These are phyloP conservation scores for Paramuricea clavata DNA, from an alignment of 92 coral and sea anemone genomes.

Conservation along the genomic window DNA sequence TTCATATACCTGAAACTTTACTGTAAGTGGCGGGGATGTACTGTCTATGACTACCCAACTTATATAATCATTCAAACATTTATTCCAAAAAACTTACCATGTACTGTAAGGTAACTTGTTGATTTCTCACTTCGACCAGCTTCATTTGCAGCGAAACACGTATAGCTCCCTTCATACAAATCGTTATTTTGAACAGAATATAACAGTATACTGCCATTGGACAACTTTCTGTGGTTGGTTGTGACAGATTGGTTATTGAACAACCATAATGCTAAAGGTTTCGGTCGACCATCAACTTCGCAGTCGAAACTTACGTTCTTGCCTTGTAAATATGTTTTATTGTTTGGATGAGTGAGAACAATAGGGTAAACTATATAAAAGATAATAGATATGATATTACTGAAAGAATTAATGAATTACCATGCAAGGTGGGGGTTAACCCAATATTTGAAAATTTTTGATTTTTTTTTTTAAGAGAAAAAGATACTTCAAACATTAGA, in stretches of 20 bases:
- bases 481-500: too few species aligned
- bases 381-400: too few species aligned
- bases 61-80: neutral
- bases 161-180: slow-evolving; percentile 52
- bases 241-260: slow-evolving; percentile 16
- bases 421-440: too few species aligned
- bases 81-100: slow-evolving; percentile 18
- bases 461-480: too few species aligned
- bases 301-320: slow-evolving; percentile 36
- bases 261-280: slow-evolving; percentile 46
- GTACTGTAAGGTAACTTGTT: slow-evolving; percentile 10
- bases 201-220: slow-evolving; percentile 32
- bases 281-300: slow-evolving; percentile 47
- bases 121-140: slow-evolving; percentile 52
- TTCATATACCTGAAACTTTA: too few species aligned
- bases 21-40: too few species aligned
- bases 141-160: slow-evolving; percentile 58
- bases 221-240: slow-evolving; percentile 17
- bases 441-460: too few species aligned
- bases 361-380: slow-evolving; percentile 24
- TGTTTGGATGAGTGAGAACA: slow-evolving; percentile 12
- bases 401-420: too few species aligned
- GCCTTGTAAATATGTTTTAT: slow-evolving; percentile 38
- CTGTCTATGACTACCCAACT: too few species aligned
- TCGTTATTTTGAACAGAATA: slow-evolving; percentile 41